Evolutionary conservation across 2,113 vertebrate species (phyloP), one percentile per base, ranked within the genome.

Genomic region (Vanacampus margaritifer): DNA sequence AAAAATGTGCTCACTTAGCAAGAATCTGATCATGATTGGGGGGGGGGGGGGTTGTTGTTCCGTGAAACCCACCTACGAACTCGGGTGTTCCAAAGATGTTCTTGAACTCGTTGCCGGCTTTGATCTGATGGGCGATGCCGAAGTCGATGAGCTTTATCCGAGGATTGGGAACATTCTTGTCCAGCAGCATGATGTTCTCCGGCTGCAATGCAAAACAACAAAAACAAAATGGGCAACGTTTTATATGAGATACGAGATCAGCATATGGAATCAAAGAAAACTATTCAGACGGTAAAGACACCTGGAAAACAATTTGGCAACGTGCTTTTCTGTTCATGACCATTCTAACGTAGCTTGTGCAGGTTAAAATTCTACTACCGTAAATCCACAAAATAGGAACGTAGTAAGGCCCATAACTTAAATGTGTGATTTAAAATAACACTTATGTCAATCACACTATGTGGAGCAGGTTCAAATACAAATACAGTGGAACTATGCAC

Each of bases 111-210:
- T 94, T 98, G 35, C 96, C 96, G 0, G 94, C 95, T 83, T 98
- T 95, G 0, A 98, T 98, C 86, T 96, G 96, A 88, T 99, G 97
- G 57, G 97, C 97, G 0, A 99, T 98, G 57, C 97, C 97, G 0
- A 99, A 99, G 83, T 99, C 97, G 0, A 99, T 99, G 72, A 99
- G 93, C 77, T 99, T 99, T 87, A 99, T 99, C 54, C 95, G 91
- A 12, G 97, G 97, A 76, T 91, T 98, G 7, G 96, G 93, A 24
- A 92, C 94, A 0, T 94, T 95, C 83, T 97, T 98, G 81, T 99
- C 97, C 75, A 99, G 88, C 59, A 99, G 92, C 96, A 99, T 99
- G 83, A 99, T 98, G 79, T 98, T 99, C 81, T 99, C 97, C 0
- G 97, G 97, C 97, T 98, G 82, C 56, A 68, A 67, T 11, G 54